These are phyloP conservation scores for Tortrix viridana DNA, from an alignment of 2,888 invertebrate genomes.

Conservation along the genomic window DNA sequence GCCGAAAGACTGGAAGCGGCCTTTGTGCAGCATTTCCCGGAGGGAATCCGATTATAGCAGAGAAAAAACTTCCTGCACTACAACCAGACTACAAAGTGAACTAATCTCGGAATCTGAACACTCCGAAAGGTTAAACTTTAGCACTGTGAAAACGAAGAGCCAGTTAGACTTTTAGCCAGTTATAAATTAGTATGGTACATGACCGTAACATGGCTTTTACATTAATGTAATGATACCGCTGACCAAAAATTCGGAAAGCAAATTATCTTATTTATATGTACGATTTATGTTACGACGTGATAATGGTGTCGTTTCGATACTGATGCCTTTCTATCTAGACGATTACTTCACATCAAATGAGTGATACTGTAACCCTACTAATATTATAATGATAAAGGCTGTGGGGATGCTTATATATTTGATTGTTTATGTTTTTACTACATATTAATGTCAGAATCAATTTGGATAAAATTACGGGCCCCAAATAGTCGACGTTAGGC, in stretches of 20 bases:
- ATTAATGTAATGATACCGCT: conserved; percentile 57
- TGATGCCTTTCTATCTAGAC: conserved; percentile 63
- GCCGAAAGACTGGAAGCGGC: conserved; percentile 27
- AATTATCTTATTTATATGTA: conserved; percentile 53
- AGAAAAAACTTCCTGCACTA: conserved; percentile 61
- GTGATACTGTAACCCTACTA: conserved; percentile 53
- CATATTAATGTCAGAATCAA: no score
- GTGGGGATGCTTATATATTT: no score
- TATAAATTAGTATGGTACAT: conserved; percentile 53
- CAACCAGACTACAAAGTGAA: conserved; percentile 64
- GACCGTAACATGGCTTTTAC: conserved; percentile 55
- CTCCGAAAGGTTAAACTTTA: conserved; percentile 62
- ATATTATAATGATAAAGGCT: conserved; percentile 29
- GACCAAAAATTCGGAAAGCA: conserved; percentile 52
- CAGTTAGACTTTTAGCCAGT: conserved; percentile 56
- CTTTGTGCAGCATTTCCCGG: conserved; percentile 44
- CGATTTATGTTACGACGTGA: conserved; percentile 32
- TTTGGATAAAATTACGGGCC: no score
- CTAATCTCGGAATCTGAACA: conserved; percentile 66
- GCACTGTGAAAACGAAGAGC: conserved; percentile 59
- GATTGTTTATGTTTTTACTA: no score
- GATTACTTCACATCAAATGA: conserved; percentile 70
- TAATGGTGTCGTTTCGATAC: conserved; percentile 48
- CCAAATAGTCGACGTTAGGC: no score
- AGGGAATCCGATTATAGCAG: conserved; percentile 56